Base-by-base conservation (phyloP, 2,113 vertebrate genomes). In the Sinocyclocheilus anshuiensis region DNA sequence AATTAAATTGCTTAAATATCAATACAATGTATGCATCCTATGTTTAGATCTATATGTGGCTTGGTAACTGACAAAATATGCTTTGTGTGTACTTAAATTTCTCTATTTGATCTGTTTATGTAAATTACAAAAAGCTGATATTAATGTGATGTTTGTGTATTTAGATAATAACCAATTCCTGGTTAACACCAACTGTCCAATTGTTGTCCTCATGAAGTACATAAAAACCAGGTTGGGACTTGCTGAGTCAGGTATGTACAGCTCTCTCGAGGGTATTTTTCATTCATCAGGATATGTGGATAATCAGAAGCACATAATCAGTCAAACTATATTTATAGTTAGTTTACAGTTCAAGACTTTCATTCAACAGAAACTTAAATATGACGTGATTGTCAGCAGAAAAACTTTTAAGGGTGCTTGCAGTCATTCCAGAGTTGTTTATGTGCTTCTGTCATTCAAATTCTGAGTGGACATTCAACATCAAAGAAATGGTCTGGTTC, bases 161-260 rank as follows among this genome's bases (percentile, higher is more conserved):
- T 86, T 88, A 94, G 93, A 94, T 50, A 81, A 92, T 33, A 85
- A 93, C 59, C 67, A 88, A 18, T 93, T 94, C 81, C 84, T 95
- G 75, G 90, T 84, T 87, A 95, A 92, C 67, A 89, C 36, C 71
- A 75, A 92, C 76, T 94, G 91, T 48, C 76, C 90, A 0, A 0
- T 91, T 16, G 71, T 81, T 16, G 18, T 82, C 59, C 83, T 95
- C 88, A 85, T 93, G 15, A 86, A 93, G 33, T 92, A 93, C 13
- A 8, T 77, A 42, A 84, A 86, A 45, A 20, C 2, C 15, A 92
- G 91, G 90, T 1, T 93, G 72, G 84, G 80, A 33, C 74, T 95
- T 33, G 36, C 36, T 1, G 86, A 90, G 79, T 88, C 83, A 93
- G 93, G 94, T 95, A 77, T 59, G 55, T 53, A n/a, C 65, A 55